Conservation (phyloP, 2,888 invertebrate genomes). For the Endotricha flammealis region DNA sequence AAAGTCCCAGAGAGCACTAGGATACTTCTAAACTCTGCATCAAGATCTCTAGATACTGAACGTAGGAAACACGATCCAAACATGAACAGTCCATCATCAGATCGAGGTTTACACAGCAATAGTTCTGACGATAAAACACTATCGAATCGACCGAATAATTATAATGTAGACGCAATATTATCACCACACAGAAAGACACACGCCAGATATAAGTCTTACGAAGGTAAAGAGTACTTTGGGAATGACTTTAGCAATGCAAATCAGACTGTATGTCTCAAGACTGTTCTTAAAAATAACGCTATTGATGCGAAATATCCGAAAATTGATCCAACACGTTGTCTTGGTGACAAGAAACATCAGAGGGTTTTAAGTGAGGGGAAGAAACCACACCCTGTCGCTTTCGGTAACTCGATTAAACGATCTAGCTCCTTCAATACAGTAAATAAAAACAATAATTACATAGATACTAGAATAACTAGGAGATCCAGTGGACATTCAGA, state of each 20-base stretch:
- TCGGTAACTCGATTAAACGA: constrained; percentile 76
- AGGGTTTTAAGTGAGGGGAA: constrained; percentile 47
- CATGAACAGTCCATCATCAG: constrained; percentile 67
- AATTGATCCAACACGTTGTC: constrained; percentile 67
- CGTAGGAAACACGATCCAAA: constrained; percentile 47
- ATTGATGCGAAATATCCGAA: constrained; percentile 51
- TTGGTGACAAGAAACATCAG: constrained; percentile 56
- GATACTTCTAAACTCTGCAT: constrained; percentile 52
- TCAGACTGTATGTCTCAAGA: constrained; percentile 53
- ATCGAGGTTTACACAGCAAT: constrained; percentile 50
- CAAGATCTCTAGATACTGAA: constrained; percentile 63
- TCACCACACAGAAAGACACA: constrained; percentile 74
- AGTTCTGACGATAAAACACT: constrained; percentile 71
- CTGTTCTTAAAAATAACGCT: constrained; percentile 66
- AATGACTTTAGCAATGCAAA: constrained; percentile 61
- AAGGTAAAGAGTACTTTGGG: constrained; percentile 58
- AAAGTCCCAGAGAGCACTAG: constrained; percentile 54
- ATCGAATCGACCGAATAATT: constrained; percentile 55
- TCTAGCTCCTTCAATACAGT: constrained; percentile 82
- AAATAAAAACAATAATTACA: constrained; percentile 61
- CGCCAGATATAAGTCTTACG: constrained; percentile 73
- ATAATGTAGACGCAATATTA: constrained; percentile 54
- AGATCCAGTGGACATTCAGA: constrained; percentile 58
- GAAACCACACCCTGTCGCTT: constrained; percentile 39
- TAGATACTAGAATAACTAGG: constrained; percentile 47